Percentiles rank a stretch among this genome's conserved stretches.
Conservation (phyloP, 2,888 invertebrate genomes). For the Epinotia ramella region DNA sequence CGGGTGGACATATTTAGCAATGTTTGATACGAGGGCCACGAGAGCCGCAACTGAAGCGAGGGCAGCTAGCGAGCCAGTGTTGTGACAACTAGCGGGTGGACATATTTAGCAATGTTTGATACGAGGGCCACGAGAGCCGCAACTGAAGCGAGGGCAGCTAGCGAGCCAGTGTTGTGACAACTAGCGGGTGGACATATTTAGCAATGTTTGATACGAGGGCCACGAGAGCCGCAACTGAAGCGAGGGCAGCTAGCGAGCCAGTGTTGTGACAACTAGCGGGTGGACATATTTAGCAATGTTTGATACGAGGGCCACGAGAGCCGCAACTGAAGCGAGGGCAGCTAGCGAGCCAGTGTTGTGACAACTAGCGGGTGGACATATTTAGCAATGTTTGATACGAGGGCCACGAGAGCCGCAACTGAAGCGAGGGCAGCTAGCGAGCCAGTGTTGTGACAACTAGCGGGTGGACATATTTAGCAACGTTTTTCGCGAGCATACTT, state of each 20-base stretch:
- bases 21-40: background rate
- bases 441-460: constrained; percentile 32
- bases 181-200: constrained; percentile 27
- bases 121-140: constrained; percentile 13
- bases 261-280: constrained; percentile 29
- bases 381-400: background rate
- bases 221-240: constrained; percentile 19
- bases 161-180: constrained; percentile 32
- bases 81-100: no score
- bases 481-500: background rate
- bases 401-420: constrained; percentile 16
- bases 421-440: constrained; percentile 20
- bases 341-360: constrained; percentile 28
- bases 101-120: background rate
- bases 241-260: constrained; percentile 25
- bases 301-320: constrained; percentile 3
- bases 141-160: constrained; percentile 16
- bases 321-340: constrained; percentile 21
- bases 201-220: background rate
- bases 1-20: no score
- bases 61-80: no score
- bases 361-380: constrained; percentile 30
- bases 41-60: constrained; percentile 19
- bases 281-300: constrained; percentile 13
- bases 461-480: constrained; percentile 22